These are phyloP conservation scores for Chunga burmeisteri DNA, from an alignment of 2,113 vertebrate species.

Conservation along the genomic window DNA sequence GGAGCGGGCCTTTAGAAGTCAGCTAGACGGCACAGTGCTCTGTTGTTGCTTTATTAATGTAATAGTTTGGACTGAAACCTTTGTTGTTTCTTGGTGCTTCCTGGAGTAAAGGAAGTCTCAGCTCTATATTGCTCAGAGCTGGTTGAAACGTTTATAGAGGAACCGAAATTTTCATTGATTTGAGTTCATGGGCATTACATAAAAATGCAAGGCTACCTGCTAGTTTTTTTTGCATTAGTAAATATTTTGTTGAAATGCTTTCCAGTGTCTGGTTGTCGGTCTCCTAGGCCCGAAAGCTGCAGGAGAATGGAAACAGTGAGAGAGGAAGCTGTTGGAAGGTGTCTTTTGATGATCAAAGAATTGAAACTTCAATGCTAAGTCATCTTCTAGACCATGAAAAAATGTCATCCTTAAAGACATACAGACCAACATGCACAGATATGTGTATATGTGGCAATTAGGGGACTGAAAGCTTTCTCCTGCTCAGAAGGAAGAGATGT, in stretches of 20 bases:
- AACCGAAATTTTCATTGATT: conserved; percentile 61
- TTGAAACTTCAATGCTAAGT: neutral
- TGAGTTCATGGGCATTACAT: conserved; percentile 28
- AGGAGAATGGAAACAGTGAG: neutral
- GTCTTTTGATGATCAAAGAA: neutral
- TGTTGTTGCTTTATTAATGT: neutral
- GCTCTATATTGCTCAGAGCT: conserved; percentile 47
- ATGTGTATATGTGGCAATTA: accelerated
- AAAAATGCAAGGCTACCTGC: conserved; percentile 44
- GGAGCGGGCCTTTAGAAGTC: neutral
- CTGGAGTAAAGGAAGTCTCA: conserved; percentile 51
- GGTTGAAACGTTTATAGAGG: conserved; percentile 66
- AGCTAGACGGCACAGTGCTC: neutral
- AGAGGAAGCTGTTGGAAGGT: neutral
- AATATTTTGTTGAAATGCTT: conserved; percentile 42
- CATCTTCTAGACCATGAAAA: neutral
- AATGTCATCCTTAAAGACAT: neutral
- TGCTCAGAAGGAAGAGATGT: neutral
- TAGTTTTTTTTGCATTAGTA: conserved; percentile 14
- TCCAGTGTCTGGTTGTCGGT: neutral
- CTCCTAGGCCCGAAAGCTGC: neutral
- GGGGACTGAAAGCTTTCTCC: neutral
- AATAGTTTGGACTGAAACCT: conserved; percentile 19
- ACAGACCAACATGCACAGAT: neutral
- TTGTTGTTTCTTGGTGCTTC: conserved; percentile 31